A percentile compares a stretch with the other conserved stretches of the same genome.
phyloP scores from a whole-genome alignment of 2,797 vertebrate genomes.

The Pipistrellus pipistrellus region DNA sequence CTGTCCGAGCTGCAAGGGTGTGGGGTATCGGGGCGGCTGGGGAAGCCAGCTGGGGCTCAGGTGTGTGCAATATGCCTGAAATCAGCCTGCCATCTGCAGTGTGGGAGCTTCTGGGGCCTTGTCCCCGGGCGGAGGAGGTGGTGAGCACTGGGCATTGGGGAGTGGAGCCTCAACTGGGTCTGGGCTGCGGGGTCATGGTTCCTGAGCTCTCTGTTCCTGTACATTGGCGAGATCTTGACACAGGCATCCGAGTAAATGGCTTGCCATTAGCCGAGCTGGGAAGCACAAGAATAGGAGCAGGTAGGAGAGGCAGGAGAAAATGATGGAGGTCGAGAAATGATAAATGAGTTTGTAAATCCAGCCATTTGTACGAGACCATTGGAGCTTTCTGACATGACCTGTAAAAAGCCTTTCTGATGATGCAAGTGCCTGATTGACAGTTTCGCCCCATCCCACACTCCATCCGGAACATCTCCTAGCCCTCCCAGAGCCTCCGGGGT shows the following conservation, averaged over 20 bases:
- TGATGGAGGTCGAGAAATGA: background rate
- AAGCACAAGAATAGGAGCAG: background rate
- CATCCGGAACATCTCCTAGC: background rate
- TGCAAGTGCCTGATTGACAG: background rate
- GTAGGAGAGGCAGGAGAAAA: background rate
- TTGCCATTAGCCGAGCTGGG: background rate
- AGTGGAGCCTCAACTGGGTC: background rate
- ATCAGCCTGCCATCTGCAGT: background rate
- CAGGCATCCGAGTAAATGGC: background rate
- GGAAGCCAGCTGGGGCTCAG: background rate
- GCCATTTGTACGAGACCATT: background rate
- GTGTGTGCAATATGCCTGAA: background rate
- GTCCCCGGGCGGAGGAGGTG: background rate
- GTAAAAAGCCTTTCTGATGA: conserved; percentile 14
- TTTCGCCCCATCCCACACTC: background rate
- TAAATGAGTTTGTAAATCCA: background rate
- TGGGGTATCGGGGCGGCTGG: background rate
- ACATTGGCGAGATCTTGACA: background rate
- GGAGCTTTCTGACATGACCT: background rate
- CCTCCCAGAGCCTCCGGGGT: background rate
- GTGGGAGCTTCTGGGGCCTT: background rate
- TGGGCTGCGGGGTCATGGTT: background rate
- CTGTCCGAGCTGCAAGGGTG: background rate
- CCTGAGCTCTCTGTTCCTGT: background rate
- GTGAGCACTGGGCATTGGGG: accelerated